Percentiles rank a stretch among this genome's conserved stretches.
Evolutionary conservation across 2,888 invertebrate genomes (phyloP).

Genomic region (Agrotis exclamationis): DNA sequence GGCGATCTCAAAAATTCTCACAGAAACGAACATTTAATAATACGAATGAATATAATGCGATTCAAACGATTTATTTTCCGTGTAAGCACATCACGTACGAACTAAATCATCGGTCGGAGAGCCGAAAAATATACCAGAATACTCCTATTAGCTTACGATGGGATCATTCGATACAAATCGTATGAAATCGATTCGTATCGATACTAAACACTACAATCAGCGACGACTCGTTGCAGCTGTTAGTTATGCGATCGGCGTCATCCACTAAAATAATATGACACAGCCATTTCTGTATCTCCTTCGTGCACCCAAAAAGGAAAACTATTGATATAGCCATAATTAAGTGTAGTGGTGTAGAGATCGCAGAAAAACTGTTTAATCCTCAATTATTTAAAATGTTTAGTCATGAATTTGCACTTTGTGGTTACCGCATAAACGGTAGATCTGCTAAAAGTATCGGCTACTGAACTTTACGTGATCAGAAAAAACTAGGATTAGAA

Average conservation of each 20-base stretch:
- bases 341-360: slow-evolving; percentile 78
- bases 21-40: slow-evolving; percentile 89
- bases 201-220: slow-evolving; percentile 90
- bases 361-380: slow-evolving; percentile 68
- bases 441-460: not conserved
- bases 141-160: slow-evolving; percentile 88
- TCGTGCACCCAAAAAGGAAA: slow-evolving; percentile 84
- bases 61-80: slow-evolving; percentile 88
- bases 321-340: slow-evolving; percentile 84
- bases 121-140: slow-evolving; percentile 88
- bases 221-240: slow-evolving; percentile 85
- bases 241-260: slow-evolving; percentile 87
- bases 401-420: slow-evolving; percentile 16
- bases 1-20: slow-evolving; percentile 86
- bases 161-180: slow-evolving; percentile 87
- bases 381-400: slow-evolving; percentile 11
- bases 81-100: slow-evolving; percentile 90
- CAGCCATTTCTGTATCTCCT: slow-evolving; percentile 88
- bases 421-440: not conserved
- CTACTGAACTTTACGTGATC: not conserved
- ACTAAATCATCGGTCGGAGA: slow-evolving; percentile 86
- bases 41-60: slow-evolving; percentile 87
- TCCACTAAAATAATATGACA: slow-evolving; percentile 91
- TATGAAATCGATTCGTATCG: slow-evolving; percentile 88
- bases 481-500: not conserved